A percentile compares a stretch with the other conserved stretches of the same genome.
These are phyloP conservation scores for Apamea anceps DNA, from an alignment of 2,888 invertebrate genomes.

Conservation along the genomic window DNA sequence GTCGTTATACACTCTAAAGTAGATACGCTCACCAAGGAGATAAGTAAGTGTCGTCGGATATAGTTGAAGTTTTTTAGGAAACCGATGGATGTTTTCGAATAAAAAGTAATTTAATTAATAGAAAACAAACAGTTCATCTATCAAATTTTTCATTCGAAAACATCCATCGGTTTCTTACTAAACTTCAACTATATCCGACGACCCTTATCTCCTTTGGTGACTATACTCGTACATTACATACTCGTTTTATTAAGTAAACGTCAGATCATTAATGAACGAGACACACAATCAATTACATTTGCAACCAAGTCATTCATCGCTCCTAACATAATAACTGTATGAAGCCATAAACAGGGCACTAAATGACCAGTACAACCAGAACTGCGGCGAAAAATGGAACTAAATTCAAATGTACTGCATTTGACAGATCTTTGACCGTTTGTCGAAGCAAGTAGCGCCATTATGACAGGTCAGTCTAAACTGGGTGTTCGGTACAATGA, in stretches of 20 bases:
- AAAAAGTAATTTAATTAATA: too few species aligned
- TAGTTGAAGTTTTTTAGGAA: too few species aligned
- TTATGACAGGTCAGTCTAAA: neutral
- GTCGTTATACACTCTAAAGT: too few species aligned
- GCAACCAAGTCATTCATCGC: conserved; percentile 37
- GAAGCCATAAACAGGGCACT: conserved; percentile 51
- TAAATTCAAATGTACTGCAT: neutral
- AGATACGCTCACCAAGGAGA: neutral
- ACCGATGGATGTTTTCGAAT: too few species aligned
- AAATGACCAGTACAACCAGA: neutral
- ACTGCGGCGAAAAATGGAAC: neutral
- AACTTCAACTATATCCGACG: too few species aligned
- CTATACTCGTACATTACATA: too few species aligned
- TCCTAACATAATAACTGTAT: conserved; percentile 45
- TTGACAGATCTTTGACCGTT: conserved; percentile 6
- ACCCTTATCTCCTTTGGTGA: too few species aligned
- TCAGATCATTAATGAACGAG: neutral
- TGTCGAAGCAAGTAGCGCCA: neutral
- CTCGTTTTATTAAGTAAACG: neutral
- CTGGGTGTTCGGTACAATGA: conserved; percentile 7
- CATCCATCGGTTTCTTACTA: too few species aligned
- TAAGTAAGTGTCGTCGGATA: too few species aligned
- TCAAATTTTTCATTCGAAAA: too few species aligned
- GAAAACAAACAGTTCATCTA: too few species aligned
- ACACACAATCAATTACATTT: conserved; percentile 34